Evolutionary conservation across 1,140 invertebrate genomes (phyloP).

Genomic region (Zaprionus davidi): DNA sequence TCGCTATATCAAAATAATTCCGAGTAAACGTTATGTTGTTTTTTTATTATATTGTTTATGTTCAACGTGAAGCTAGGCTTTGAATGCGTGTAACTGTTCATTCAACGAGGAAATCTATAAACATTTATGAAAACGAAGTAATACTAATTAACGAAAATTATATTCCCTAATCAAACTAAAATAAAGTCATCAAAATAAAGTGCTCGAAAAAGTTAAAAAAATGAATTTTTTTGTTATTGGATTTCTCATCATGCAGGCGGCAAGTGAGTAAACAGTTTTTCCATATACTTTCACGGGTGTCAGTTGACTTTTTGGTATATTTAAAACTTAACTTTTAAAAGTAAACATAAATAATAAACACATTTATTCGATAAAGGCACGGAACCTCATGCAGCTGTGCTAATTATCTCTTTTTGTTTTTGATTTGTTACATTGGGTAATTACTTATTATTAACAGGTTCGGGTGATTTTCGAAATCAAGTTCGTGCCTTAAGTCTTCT

Average conservation of each 20-base stretch:
- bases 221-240: slow-evolving; percentile 84
- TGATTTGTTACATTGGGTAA: slow-evolving; percentile 8
- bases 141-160: slow-evolving; percentile 53
- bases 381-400: neutral
- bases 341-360: neutral
- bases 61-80: slow-evolving; percentile 22
- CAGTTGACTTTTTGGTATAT: neutral
- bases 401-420: neutral
- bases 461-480: slow-evolving; percentile 30
- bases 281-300: neutral
- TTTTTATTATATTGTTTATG: slow-evolving; percentile 19
- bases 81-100: slow-evolving; percentile 26
- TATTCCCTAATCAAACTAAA: slow-evolving; percentile 15
- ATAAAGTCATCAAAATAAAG: slow-evolving; percentile 47
- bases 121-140: slow-evolving; percentile 34
- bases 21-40: slow-evolving; percentile 7
- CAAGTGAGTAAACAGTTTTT: slow-evolving; percentile 73
- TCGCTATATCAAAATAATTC: neutral
- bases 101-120: slow-evolving; percentile 46
- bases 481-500: slow-evolving; percentile 65
- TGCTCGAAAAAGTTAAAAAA: slow-evolving; percentile 43
- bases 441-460: slow-evolving; percentile 9
- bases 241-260: slow-evolving; percentile 82
- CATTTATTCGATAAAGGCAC: neutral
- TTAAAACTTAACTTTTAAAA: neutral